A percentile compares a stretch with the other conserved stretches of the same genome.
phyloP scores from a whole-genome alignment of 1,140 invertebrate genomes.

The Ridgeia piscesae region DNA sequence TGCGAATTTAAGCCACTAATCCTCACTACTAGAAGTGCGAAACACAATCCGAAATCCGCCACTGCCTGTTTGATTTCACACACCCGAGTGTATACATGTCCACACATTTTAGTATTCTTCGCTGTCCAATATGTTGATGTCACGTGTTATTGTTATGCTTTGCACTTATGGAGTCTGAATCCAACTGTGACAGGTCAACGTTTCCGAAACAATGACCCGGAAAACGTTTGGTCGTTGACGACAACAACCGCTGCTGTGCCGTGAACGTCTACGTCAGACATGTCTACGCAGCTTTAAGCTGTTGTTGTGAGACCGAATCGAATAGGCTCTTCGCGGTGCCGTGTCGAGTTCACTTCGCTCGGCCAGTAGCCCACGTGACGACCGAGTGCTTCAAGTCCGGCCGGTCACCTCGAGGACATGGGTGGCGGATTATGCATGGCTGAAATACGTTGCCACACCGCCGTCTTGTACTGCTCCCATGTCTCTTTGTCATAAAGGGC shows the following conservation, averaged over 20 bases:
- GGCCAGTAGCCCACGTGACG: background rate
- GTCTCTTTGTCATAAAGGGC: constrained; percentile 47
- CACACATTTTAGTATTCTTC: background rate
- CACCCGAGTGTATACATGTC: background rate
- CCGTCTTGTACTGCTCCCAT: constrained; percentile 49
- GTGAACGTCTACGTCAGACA: background rate
- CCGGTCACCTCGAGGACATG: background rate
- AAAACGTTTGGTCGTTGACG: background rate
- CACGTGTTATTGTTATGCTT: background rate
- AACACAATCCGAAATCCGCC: background rate
- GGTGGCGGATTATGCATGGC: background rate
- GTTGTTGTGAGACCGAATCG: background rate
- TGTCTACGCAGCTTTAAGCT: background rate
- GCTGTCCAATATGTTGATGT: background rate
- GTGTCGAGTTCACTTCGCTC: background rate
- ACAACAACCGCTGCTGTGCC: background rate
- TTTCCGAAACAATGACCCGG: background rate
- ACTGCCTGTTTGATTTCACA: background rate
- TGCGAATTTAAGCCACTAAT: too few species aligned
- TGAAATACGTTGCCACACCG: constrained; percentile 30
- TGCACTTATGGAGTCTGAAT: background rate
- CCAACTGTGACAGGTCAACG: background rate
- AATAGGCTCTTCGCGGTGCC: background rate
- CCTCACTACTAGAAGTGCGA: background rate
- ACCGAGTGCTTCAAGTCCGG: background rate